Percentiles rank a stretch among this genome's conserved stretches.
Evolutionary conservation across 1,140 invertebrate genomes (phyloP).

Genomic region (Camponotus floridanus): DNA sequence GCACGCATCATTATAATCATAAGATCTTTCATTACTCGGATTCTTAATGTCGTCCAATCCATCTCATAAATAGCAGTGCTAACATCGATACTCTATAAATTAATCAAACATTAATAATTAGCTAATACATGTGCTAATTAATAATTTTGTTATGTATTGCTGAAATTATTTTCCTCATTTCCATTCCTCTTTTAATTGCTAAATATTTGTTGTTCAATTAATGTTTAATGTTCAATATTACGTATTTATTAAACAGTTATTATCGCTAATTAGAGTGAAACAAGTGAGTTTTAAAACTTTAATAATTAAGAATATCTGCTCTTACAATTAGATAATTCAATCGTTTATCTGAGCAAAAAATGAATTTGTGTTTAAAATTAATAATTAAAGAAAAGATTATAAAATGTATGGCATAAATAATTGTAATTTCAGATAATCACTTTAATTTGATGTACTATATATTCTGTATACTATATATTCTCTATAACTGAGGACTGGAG

Average conservation of each 20-base stretch:
- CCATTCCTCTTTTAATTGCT: background rate
- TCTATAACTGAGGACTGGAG: no score
- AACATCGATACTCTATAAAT: slow-evolving; percentile 58
- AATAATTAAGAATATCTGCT: no score
- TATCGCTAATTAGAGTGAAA: background rate
- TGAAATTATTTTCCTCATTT: background rate
- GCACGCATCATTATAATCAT: slow-evolving; percentile 67
- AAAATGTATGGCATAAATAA: no score
- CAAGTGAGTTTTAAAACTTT: no score
- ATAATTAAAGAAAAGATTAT: no score
- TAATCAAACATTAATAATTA: background rate
- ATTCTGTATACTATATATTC: no score
- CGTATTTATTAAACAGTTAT: background rate
- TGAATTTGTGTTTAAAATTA: no score
- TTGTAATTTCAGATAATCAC: no score
- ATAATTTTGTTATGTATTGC: background rate
- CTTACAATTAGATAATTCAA: no score
- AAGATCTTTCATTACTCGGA: slow-evolving; percentile 65
- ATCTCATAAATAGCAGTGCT: slow-evolving; percentile 71
- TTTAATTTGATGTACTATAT: background rate
- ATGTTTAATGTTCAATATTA: background rate
- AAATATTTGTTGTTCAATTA: background rate
- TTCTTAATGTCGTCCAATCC: slow-evolving; percentile 67
- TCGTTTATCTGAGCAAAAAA: no score
- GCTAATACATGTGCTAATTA: background rate